A percentile compares a stretch with the other conserved stretches of the same genome.
Conservation (phyloP, 2,113 vertebrate species). For the Phodopus roborovskii region DNA sequence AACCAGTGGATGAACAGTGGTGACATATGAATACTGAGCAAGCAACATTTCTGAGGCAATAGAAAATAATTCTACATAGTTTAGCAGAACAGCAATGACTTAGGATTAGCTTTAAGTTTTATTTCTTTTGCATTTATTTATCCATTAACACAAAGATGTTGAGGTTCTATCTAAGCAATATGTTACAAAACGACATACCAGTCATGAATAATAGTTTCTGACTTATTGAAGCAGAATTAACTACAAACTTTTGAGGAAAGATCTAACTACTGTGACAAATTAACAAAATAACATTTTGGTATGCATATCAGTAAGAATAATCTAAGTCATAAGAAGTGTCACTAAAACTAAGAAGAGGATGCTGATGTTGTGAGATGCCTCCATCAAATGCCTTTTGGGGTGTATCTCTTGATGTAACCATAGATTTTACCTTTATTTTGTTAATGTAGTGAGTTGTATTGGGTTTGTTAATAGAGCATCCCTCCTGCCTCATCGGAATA, state of each 20-base stretch:
- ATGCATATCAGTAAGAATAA: not conserved
- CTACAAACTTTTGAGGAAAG: not conserved
- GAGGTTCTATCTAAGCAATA: not conserved
- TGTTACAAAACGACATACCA: not conserved
- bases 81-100: constrained; percentile 22
- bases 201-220: constrained; percentile 25
- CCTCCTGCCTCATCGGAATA: not conserved
- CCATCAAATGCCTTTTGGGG: not conserved
- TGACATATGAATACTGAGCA: constrained; percentile 56
- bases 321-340: not conserved
- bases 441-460: not conserved
- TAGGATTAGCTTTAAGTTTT: constrained; percentile 4
- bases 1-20: constrained; percentile 70
- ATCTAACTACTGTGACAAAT: not conserved
- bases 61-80: constrained; percentile 46
- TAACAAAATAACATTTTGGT: constrained; percentile 19
- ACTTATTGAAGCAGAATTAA: not conserved
- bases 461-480: not conserved
- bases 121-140: not conserved
- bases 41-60: constrained; percentile 50
- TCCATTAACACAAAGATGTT: not conserved
- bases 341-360: not conserved
- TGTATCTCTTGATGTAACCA: not conserved
- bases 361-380: too few relatives aligned
- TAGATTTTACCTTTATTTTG: not conserved